phyloP scores from a whole-genome alignment of 2,888 invertebrate species.

The Hydraecia micacea region DNA sequence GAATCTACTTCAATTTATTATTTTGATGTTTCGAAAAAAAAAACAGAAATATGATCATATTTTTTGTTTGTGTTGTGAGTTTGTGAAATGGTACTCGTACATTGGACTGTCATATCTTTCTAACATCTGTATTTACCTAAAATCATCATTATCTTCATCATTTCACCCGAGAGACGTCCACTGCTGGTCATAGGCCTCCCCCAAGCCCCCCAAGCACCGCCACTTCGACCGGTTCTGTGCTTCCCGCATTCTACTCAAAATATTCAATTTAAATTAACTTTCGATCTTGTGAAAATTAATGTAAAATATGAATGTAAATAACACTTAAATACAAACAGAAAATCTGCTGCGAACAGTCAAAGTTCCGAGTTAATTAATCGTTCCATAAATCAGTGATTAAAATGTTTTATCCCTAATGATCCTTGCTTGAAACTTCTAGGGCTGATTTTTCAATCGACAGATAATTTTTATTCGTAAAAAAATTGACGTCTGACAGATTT shows the following conservation, averaged over 20 bases:
- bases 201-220: background rate
- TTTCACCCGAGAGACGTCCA: background rate
- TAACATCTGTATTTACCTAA: background rate
- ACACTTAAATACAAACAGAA: constrained; percentile 2
- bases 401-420: constrained; percentile 19
- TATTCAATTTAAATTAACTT: background rate
- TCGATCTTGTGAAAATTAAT: background rate
- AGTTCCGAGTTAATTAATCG: constrained; percentile 12
- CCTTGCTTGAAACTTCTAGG: constrained; percentile 12
- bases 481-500: no score
- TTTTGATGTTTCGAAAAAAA: background rate
- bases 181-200: background rate
- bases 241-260: background rate
- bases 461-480: no score
- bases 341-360: constrained; percentile 16
- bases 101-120: background rate
- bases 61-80: background rate
- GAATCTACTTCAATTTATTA: no score
- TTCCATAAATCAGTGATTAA: constrained; percentile 20
- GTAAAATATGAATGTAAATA: background rate
- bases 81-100: background rate
- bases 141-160: no score
- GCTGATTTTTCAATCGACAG: no score
- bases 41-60: background rate
- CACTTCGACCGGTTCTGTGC: background rate